phyloP scores from a whole-genome alignment of 1,140 invertebrate species.

The Pseudomyrmex flavicornis region DNA sequence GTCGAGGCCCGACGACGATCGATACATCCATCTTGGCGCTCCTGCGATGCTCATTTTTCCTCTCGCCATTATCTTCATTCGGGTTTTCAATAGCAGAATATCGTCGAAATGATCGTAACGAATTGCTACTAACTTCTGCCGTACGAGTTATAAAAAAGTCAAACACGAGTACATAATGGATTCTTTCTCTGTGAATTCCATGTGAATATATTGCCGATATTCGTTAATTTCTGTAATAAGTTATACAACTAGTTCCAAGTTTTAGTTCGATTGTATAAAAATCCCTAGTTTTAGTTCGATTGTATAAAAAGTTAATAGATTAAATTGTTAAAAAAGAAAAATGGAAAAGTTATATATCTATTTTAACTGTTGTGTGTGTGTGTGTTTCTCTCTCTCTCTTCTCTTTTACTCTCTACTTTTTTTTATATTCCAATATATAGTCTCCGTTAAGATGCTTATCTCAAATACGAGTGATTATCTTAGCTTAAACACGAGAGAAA shows the following conservation, averaged over 20 bases:
- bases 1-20: conserved; percentile 15
- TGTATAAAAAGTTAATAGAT: too few relatives aligned
- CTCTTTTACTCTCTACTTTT: too few relatives aligned
- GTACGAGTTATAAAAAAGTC: not conserved
- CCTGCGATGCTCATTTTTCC: conserved; percentile 18
- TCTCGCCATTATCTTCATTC: conserved; percentile 20
- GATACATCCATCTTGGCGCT: conserved; percentile 27
- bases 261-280: too few relatives aligned
- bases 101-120: conserved; percentile 5
- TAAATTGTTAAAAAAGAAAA: too few relatives aligned
- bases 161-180: not conserved
- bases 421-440: too few relatives aligned
- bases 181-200: not conserved
- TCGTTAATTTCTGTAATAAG: too few relatives aligned
- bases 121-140: conserved; percentile 13
- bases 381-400: too few relatives aligned
- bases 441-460: not conserved
- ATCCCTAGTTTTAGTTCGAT: too few relatives aligned
- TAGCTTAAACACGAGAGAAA: not conserved
- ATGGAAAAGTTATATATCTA: too few relatives aligned
- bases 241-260: too few relatives aligned
- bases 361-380: too few relatives aligned
- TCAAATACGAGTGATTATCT: not conserved
- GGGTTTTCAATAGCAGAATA: conserved; percentile 4
- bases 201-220: not conserved